Evolutionary conservation across 2,113 vertebrate genomes (phyloP).

Genomic region (Cyphomyrus discorhynchus): DNA sequence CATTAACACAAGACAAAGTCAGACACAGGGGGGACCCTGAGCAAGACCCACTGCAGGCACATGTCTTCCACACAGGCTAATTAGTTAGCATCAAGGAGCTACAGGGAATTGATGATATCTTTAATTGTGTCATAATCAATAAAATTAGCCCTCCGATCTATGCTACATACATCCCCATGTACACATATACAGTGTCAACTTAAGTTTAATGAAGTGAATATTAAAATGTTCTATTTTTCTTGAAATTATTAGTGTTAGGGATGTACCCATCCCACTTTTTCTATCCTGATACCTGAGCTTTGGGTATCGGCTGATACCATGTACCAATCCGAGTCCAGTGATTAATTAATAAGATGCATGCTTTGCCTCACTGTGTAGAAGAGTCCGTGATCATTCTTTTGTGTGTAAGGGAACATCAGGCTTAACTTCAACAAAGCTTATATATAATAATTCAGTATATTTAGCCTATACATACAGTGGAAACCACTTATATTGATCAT

Average conservation of each 20-base stretch:
- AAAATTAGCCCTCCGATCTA: background rate
- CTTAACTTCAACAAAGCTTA: too few relatives aligned
- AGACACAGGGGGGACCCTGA: background rate
- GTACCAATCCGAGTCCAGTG: too few relatives aligned
- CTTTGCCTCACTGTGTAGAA: too few relatives aligned
- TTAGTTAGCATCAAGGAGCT: conserved; percentile 17
- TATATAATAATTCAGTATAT: too few relatives aligned
- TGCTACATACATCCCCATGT: background rate
- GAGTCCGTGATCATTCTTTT: too few relatives aligned
- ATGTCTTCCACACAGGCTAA: conserved; percentile 12
- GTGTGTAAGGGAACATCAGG: too few relatives aligned
- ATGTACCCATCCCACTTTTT: too few relatives aligned
- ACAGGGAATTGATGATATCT: conserved; percentile 18
- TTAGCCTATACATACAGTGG: too few relatives aligned
- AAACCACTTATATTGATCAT: too few relatives aligned
- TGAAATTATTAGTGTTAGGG: background rate
- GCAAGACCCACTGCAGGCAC: background rate
- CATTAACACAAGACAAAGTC: background rate
- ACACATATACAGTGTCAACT: background rate
- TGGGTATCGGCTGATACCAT: too few relatives aligned
- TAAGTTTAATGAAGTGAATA: background rate
- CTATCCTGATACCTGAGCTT: too few relatives aligned
- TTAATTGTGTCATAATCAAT: background rate
- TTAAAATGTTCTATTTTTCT: background rate
- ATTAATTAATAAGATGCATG: too few relatives aligned